Percentiles rank a stretch among this genome's conserved stretches.
Evolutionary conservation across 1,140 invertebrate species (phyloP).

Genomic region (Acromyrmex echinatior): DNA sequence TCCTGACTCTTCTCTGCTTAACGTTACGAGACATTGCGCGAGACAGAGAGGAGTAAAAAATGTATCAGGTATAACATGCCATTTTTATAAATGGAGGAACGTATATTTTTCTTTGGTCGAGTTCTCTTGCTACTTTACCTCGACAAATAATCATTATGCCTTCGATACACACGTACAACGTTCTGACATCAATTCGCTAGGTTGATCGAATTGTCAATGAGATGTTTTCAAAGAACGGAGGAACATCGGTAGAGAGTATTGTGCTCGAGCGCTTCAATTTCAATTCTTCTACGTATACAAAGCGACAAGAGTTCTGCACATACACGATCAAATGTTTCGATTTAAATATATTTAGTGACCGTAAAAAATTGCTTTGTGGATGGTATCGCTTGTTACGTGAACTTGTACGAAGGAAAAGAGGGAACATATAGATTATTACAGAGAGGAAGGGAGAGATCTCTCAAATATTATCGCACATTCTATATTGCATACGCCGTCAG

Average conservation of each 20-base stretch:
- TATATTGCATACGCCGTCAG: background rate
- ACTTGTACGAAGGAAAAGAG: background rate
- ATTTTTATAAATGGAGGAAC: background rate
- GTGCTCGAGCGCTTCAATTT: slow-evolving; percentile 48
- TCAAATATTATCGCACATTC: slow-evolving; percentile 9
- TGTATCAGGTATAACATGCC: background rate
- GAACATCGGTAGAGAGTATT: slow-evolving; percentile 16
- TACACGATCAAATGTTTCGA: slow-evolving; percentile 41
- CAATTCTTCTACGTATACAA: slow-evolving; percentile 46
- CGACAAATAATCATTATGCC: slow-evolving; percentile 43
- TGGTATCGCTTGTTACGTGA: slow-evolving; percentile 18
- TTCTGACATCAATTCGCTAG: slow-evolving; percentile 29
- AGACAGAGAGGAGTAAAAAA: background rate
- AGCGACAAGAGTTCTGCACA: slow-evolving; percentile 34
- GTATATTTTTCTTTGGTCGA: background rate
- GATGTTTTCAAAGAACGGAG: slow-evolving; percentile 53
- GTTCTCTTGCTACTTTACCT: background rate
- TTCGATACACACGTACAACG: background rate
- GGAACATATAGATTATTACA: slow-evolving; percentile 23
- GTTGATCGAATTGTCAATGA: slow-evolving; percentile 59
- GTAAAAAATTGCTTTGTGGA: slow-evolving; percentile 49
- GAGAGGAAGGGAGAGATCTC: background rate
- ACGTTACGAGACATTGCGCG: background rate
- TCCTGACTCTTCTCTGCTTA: background rate
- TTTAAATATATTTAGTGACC: slow-evolving; percentile 50